Base-by-base conservation (phyloP, 2,797 vertebrate species). In the Cyprinella venusta region DNA sequence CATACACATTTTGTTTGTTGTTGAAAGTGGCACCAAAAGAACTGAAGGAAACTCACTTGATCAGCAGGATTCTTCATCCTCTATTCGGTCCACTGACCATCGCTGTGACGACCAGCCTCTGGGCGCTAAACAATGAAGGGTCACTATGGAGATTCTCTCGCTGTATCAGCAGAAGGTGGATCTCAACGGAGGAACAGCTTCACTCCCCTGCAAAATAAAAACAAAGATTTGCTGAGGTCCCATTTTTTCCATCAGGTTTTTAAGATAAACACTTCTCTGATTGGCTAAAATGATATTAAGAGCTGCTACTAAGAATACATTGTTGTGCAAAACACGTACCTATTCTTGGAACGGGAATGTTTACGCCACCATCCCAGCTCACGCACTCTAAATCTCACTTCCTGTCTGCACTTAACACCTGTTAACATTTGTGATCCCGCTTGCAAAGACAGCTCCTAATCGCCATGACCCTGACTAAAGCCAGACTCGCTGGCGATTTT, bases 361-460 rank as follows among this genome's bases (percentile, higher is more conserved):
- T 83, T 82, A 82, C 4, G 40, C 77, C 30, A 48, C 42, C 75
- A 80, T 82, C 59, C 45, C 33, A 13, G 45, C 19, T 79, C 74
- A 59, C 38, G 78, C 38, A 86, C 76, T 54, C 24, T 45, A 45
- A 19, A 64, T 74, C 81, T 76, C 5, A 13, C 71, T 61, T 63
- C 74, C 79, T 81, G 54, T 72, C 15, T 76, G 79, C 79, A 77
- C 76, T 83, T 83, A 69, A 76, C 79, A 87, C 85, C 79, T 87
- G 85, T 84, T 85, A 81, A 80, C 69, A 79, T 38, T 85, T 82
- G 84, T 82, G 86, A 72, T 72, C 67, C 4, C 30, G 24, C 52
- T 56, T 40, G 61, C 85, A 24, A 38, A 26, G 76, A 63, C 81
- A 65, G 48, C 76, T 88, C 65, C 65, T 84, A 85, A 85, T 80